Evolutionary conservation across 23 tunicate genomes (phyloP).

Genomic region (Ciona savignyi): DNA sequence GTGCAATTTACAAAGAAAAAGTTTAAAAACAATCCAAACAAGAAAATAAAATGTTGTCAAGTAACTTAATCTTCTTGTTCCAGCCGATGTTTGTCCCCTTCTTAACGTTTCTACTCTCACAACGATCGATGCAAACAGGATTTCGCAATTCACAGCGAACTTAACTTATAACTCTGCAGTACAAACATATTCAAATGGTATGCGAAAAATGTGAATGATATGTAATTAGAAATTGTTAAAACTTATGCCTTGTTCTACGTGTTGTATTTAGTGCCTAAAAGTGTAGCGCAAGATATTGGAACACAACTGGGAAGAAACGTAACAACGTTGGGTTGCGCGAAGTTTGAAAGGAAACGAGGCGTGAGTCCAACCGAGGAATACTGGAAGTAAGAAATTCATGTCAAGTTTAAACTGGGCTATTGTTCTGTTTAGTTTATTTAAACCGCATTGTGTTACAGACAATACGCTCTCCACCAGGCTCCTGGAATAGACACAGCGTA

Average conservation of each 20-base stretch:
- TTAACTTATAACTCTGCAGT: not conserved
- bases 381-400: constrained; percentile 65
- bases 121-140: not conserved
- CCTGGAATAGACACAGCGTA: constrained; percentile 47
- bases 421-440: too few species aligned
- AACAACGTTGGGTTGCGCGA: not conserved
- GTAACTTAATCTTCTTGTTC: too few species aligned
- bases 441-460: too few species aligned
- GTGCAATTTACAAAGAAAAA: too few species aligned
- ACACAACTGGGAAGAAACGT: not conserved
- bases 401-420: too few species aligned
- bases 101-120: not conserved
- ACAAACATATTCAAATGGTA: not conserved
- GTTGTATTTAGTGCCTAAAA: not conserved
- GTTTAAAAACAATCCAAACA: too few species aligned
- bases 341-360: constrained; percentile 15
- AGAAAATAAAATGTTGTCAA: too few species aligned
- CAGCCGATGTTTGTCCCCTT: not conserved
- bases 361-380: constrained; percentile 83
- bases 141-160: not conserved
- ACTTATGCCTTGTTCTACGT: too few species aligned
- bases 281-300: not conserved
- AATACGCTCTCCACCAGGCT: constrained; percentile 56
- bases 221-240: too few species aligned
- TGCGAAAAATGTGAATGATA: too few species aligned